Evolutionary conservation across 2,113 vertebrate species (phyloP).

Genomic region (Ursus arctos): DNA sequence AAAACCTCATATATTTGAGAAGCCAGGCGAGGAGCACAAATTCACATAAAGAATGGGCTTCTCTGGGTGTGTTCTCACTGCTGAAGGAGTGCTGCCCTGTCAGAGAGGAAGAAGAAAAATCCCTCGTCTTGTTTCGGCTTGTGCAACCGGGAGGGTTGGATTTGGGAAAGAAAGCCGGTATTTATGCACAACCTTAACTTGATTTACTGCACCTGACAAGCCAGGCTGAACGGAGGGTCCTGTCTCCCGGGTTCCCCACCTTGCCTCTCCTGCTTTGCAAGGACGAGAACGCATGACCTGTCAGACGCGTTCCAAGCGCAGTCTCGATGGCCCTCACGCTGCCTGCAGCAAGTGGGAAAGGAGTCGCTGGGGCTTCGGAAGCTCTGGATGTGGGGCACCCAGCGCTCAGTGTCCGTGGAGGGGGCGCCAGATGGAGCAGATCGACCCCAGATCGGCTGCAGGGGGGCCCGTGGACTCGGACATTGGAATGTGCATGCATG

Average conservation of each 20-base stretch:
- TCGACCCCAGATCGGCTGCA: neutral
- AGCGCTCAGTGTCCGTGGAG: fast-evolving
- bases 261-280: neutral
- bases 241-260: too few species aligned
- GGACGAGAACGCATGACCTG: neutral
- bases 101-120: constrained; percentile 12
- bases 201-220: constrained; percentile 51
- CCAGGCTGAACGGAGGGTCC: neutral
- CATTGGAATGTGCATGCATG: fast-evolving
- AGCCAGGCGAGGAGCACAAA: neutral
- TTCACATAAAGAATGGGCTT: neutral
- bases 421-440: neutral
- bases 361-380: fast-evolving
- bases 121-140: constrained; percentile 63
- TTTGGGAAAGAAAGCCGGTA: constrained; percentile 5
- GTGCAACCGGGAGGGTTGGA: neutral
- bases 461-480: too few species aligned
- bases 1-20: neutral
- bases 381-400: fast-evolving
- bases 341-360: neutral
- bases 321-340: too few species aligned
- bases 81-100: neutral
- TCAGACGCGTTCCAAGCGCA: neutral
- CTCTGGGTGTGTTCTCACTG: constrained; percentile 2
- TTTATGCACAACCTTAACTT: constrained; percentile 7